phyloP scores from a whole-genome alignment of 2,888 invertebrate genomes.

The Synergus japonicus region DNA sequence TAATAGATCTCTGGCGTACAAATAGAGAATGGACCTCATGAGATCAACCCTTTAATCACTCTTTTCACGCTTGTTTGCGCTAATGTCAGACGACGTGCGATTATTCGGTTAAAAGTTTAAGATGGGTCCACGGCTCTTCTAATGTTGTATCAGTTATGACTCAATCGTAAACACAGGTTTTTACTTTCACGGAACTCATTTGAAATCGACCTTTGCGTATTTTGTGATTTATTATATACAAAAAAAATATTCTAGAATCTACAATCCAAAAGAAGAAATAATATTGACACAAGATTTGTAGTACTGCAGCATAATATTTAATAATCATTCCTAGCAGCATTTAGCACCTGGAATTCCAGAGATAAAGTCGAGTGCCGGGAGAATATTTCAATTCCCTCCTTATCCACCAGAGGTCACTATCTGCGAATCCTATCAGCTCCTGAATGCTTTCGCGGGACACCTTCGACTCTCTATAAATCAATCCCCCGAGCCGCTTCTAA shows the following conservation, averaged over 20 bases:
- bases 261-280: not conserved
- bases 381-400: slow-evolving; percentile 63
- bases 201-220: not conserved
- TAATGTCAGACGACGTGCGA: slow-evolving; percentile 27
- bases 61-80: slow-evolving; percentile 24
- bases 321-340: slow-evolving; percentile 16
- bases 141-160: not conserved
- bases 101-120: slow-evolving; percentile 24
- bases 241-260: not conserved
- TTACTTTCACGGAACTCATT: not conserved
- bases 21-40: slow-evolving; percentile 2
- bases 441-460: slow-evolving; percentile 25
- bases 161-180: slow-evolving; percentile 17
- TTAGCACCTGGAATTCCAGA: slow-evolving; percentile 62
- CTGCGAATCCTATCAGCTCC: slow-evolving; percentile 25
- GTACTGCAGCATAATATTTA: not conserved
- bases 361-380: slow-evolving; percentile 60
- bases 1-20: not conserved
- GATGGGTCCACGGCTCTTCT: not conserved
- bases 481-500: slow-evolving; percentile 7
- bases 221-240: not conserved
- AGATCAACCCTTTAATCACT: not conserved
- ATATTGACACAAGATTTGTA: no score
- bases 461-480: slow-evolving; percentile 33
- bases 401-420: slow-evolving; percentile 31